Evolutionary conservation across 2,888 invertebrate genomes (phyloP), one percentile per base, ranked within the genome.

Genomic region (Noctua comes): DNA sequence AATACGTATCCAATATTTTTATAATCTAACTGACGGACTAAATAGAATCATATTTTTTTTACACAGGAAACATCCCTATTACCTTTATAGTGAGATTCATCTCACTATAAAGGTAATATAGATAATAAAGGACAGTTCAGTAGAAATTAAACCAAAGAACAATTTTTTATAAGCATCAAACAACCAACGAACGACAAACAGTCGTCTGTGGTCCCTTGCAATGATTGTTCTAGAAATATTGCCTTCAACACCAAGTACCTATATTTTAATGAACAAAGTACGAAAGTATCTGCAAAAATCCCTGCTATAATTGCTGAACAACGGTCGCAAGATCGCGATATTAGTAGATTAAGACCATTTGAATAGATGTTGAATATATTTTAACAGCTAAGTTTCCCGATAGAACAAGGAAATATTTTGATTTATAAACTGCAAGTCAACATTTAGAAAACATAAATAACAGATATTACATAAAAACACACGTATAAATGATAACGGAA

Each of bases 401-500:
- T 18, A 24, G 8, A 27, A 46, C 2, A 57, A 46, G 36, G 64
- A 54, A n/a, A 46, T 66, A 54, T 36, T 65, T n/a, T 36, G n/a
- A 46, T 59, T 27, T 40, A 40, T 13, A 76, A 31, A 24, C 40
- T 57, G 16, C 57, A 59, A 36, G 40, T 40, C 7, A 7, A 27
- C 10, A 27, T 48, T 36, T 59, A 46, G 16, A 16, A 74, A 76
- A 51, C 40, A 77, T 21, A 18, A 0, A 48, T 27, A 24, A 1
- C 16, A 31, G 31, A 46, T 36, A 43, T 48, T 10, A 11, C 21
- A 43, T 16, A 51, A 62, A 62, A 80, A 27, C 13, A 36, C n/a
- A 62, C 16, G n/a, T 7, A 2, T 6, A 66, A 75, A 74, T 31
- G 5, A 62, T 43, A 27, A 76, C 77, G 40, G 48, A 59, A 85